These are phyloP conservation scores for Calameuta idolon DNA, from an alignment of 2,888 invertebrate genomes.

Conservation along the genomic window DNA sequence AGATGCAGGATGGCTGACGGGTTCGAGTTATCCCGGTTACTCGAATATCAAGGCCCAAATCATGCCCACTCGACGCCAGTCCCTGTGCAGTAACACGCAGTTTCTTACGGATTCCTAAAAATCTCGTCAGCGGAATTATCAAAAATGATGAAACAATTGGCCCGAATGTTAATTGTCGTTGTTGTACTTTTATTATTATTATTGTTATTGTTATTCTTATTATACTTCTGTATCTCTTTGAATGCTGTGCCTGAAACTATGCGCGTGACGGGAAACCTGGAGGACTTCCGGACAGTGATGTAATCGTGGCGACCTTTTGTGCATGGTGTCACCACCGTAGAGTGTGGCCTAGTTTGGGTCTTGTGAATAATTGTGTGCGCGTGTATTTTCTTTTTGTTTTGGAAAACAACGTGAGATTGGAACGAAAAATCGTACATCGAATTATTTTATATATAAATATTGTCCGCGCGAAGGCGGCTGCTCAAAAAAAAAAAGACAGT, in stretches of 20 bases:
- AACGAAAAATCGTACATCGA: not conserved
- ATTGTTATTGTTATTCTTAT: not conserved
- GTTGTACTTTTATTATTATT: slow-evolving; percentile 20
- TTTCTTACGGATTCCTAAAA: not conserved
- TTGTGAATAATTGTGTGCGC: not conserved
- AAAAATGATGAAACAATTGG: slow-evolving; percentile 22
- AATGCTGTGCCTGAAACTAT: not conserved
- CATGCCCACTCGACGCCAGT: not conserved
- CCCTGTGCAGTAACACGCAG: not conserved
- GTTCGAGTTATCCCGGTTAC: not conserved
- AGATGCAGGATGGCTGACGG: not conserved
- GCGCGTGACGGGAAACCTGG: not conserved
- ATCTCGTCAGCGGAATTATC: slow-evolving; percentile 10
- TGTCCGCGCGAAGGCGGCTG: not conserved
- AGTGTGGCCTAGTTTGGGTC: not conserved
- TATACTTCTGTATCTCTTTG: not conserved
- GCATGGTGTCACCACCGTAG: not conserved
- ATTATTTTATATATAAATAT: not conserved
- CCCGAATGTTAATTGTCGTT: slow-evolving; percentile 21
- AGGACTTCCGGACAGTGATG: not conserved
- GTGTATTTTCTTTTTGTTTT: not conserved
- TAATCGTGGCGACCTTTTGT: not conserved
- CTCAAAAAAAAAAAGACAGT: not conserved
- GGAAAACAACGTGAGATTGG: not conserved
- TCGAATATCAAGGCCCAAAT: not conserved